These are phyloP conservation scores for Petrosia ficiformis DNA, from an alignment of 37 sponge, comb jelly and placozoan species.

Conservation along the genomic window DNA sequence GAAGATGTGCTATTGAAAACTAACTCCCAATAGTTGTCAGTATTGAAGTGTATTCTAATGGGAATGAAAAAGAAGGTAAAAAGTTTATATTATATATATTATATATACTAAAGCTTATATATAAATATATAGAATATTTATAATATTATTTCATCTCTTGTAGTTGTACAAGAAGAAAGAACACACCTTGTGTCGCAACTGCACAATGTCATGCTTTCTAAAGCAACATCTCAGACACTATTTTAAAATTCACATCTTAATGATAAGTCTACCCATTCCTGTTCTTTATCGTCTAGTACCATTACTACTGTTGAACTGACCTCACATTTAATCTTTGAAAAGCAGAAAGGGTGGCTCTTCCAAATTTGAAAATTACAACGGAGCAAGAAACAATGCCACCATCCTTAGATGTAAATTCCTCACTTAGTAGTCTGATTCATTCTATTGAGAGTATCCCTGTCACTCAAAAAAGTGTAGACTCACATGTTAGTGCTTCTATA, in stretches of 20 bases:
- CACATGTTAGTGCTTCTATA: conserved; percentile 28
- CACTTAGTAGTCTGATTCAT: background rate
- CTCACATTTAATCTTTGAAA: conserved; percentile 24
- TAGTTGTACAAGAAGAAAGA: conserved; percentile 90
- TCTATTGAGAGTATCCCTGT: background rate
- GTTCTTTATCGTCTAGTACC: conserved; percentile 30
- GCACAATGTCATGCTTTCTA: conserved; percentile 39
- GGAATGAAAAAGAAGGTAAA: conserved; percentile 96
- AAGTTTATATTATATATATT: no score
- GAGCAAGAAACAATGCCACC: conserved; percentile 7
- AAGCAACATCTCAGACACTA: conserved; percentile 42
- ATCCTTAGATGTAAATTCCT: background rate
- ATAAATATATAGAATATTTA: background rate
- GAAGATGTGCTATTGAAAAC: conserved; percentile 87
- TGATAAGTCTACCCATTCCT: conserved; percentile 11
- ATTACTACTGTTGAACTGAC: conserved; percentile 39
- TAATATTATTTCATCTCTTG: background rate
- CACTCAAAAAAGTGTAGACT: conserved; percentile 12
- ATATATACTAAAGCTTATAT: no score
- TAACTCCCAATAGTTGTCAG: conserved; percentile 91
- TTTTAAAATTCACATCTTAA: background rate
- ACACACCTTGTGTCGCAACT: conserved; percentile 47
- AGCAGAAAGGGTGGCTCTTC: conserved; percentile 60
- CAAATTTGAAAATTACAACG: conserved; percentile 63
- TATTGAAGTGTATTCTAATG: conserved; percentile 81